Conservation (phyloP, 2,888 invertebrate genomes). For the Mythimna albipuncta region DNA sequence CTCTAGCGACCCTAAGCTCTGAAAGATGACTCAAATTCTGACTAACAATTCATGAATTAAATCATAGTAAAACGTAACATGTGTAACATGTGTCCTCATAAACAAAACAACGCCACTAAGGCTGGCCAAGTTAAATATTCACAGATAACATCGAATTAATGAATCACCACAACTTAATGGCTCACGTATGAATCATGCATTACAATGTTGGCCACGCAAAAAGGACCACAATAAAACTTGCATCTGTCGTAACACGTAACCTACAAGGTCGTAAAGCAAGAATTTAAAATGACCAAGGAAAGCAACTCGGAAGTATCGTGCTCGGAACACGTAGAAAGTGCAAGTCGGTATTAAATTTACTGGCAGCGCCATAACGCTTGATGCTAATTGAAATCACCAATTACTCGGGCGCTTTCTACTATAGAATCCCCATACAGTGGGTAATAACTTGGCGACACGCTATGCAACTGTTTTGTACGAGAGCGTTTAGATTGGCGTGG, state of each 20-base stretch:
- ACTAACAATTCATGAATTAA: conserved; percentile 12
- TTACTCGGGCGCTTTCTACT: conserved; percentile 77
- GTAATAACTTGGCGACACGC: conserved; percentile 75
- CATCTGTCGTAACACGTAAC: conserved; percentile 63
- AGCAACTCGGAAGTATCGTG: conserved; percentile 80
- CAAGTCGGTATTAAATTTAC: conserved; percentile 82
- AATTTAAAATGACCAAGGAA: conserved; percentile 67
- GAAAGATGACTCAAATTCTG: conserved; percentile 22
- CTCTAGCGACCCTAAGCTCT: not conserved
- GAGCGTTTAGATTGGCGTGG: conserved; percentile 54
- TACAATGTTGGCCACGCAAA: conserved; percentile 79
- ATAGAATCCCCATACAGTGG: conserved; percentile 74
- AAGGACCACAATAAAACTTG: conserved; percentile 71
- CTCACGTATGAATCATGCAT: conserved; percentile 79
- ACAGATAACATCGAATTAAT: conserved; percentile 61
- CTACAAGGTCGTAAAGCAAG: conserved; percentile 69
- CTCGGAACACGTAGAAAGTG: conserved; percentile 83
- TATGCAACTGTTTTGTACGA: conserved; percentile 60
- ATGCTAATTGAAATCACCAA: conserved; percentile 85
- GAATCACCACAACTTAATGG: conserved; percentile 77
- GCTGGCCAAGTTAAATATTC: conserved; percentile 56
- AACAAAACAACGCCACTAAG: conserved; percentile 49
- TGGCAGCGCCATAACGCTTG: conserved; percentile 77
- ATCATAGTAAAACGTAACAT: conserved; percentile 43
- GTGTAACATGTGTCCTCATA: conserved; percentile 22